phyloP scores from a whole-genome alignment of 2,888 invertebrate genomes.

The Tenthredo amoena region DNA sequence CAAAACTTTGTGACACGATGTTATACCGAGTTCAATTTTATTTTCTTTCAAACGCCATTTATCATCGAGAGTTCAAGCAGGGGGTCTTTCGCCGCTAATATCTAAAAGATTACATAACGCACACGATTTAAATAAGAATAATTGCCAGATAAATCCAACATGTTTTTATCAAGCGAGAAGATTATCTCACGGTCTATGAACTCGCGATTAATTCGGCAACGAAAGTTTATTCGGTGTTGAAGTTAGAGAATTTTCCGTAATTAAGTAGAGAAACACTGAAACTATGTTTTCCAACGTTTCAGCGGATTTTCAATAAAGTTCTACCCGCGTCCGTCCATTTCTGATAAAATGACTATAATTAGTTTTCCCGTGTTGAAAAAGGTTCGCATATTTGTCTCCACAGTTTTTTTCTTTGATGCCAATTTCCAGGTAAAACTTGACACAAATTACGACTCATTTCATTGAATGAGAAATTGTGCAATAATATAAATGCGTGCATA shows the following conservation, averaged over 20 bases:
- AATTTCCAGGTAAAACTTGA: neutral
- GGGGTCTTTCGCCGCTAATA: neutral
- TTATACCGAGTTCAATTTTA: neutral
- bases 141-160: neutral
- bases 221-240: neutral
- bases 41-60: neutral
- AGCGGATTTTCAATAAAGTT: neutral
- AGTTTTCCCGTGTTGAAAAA: neutral
- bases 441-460: neutral
- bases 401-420: neutral
- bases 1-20: neutral
- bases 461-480: neutral
- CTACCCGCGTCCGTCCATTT: neutral
- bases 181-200: conserved; percentile 2
- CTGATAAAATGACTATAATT: neutral
- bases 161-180: neutral
- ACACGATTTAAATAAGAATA: neutral
- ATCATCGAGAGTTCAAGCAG: neutral
- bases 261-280: neutral
- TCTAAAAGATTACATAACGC: neutral
- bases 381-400: neutral
- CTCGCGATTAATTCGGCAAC: neutral
- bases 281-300: neutral
- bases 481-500: neutral
- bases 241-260: neutral